Conservation (phyloP, 2,888 invertebrate genomes). For the Magallana nippona region DNA sequence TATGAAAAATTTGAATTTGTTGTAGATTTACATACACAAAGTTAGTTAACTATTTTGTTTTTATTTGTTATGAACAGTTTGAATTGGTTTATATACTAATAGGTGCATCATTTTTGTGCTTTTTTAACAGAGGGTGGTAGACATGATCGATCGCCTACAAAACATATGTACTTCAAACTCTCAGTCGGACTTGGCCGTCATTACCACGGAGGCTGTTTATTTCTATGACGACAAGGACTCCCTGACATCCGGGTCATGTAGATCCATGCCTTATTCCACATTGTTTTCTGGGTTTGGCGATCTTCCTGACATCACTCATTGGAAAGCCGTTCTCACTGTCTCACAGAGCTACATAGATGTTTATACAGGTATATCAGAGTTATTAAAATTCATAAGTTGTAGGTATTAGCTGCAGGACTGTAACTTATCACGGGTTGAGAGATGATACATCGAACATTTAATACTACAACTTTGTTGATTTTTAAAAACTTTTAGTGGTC, state of each 20-base stretch:
- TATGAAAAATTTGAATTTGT: too few species aligned
- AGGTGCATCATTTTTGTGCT: too few species aligned
- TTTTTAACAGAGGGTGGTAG: neutral
- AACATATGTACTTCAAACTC: neutral
- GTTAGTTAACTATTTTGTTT: too few species aligned
- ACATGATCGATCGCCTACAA: conserved; percentile 17
- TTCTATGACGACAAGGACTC: neutral
- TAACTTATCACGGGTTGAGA: too few species aligned
- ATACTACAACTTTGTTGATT: too few species aligned
- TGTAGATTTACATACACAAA: too few species aligned
- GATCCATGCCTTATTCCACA: neutral
- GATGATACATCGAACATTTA: too few species aligned
- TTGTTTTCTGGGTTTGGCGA: neutral
- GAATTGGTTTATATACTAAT: too few species aligned
- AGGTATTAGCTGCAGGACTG: too few species aligned
- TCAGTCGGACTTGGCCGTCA: conserved; percentile 20
- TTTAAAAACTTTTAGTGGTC: too few species aligned
- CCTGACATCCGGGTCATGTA: conserved; percentile 1
- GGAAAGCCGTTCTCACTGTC: neutral
- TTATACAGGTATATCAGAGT: neutral
- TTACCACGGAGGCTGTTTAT: neutral
- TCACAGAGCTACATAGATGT: conserved; percentile 7
- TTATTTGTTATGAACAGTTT: too few species aligned
- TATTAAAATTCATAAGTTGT: too few species aligned
- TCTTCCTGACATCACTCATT: neutral